phyloP scores from a whole-genome alignment of 2,888 invertebrate genomes.

The Adineta ricciae region DNA sequence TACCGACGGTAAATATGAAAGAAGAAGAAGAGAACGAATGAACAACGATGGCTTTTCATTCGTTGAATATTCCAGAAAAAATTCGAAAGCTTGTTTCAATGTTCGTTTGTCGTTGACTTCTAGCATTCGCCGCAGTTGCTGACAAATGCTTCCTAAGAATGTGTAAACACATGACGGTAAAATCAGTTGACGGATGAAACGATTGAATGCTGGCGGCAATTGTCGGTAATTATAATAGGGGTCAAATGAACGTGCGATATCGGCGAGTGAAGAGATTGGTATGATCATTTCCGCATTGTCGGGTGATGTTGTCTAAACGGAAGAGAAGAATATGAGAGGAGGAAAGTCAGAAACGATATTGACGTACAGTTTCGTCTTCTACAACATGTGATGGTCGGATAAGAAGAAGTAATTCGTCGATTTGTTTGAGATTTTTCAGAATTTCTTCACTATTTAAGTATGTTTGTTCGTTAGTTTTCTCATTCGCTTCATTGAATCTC shows the following conservation, averaged over 20 bases:
- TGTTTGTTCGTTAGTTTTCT: not conserved
- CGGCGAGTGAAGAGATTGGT: constrained; percentile 73
- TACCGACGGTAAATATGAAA: not conserved
- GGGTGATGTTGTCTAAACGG: not conserved
- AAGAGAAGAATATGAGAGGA: not conserved
- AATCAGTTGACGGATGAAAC: constrained; percentile 71
- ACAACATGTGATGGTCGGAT: not conserved
- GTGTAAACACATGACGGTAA: constrained; percentile 35
- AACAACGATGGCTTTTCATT: constrained; percentile 4
- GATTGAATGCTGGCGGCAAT: constrained; percentile 92
- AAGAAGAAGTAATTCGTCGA: not conserved
- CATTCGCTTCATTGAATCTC: not conserved
- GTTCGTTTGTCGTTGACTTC: not conserved
- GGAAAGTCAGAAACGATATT: not conserved
- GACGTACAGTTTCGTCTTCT: not conserved
- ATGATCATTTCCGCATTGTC: constrained; percentile 49
- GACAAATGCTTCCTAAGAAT: constrained; percentile 34
- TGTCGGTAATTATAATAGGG: constrained; percentile 67
- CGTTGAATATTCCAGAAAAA: constrained; percentile 21
- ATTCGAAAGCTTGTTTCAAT: not conserved
- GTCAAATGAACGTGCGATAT: constrained; percentile 70
- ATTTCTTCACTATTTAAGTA: not conserved
- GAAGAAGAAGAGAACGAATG: not conserved
- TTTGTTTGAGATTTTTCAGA: not conserved
- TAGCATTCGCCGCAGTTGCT: constrained; percentile 16